Conservation (phyloP, 2,888 invertebrate species). For the Epirrhoe tristata region DNA sequence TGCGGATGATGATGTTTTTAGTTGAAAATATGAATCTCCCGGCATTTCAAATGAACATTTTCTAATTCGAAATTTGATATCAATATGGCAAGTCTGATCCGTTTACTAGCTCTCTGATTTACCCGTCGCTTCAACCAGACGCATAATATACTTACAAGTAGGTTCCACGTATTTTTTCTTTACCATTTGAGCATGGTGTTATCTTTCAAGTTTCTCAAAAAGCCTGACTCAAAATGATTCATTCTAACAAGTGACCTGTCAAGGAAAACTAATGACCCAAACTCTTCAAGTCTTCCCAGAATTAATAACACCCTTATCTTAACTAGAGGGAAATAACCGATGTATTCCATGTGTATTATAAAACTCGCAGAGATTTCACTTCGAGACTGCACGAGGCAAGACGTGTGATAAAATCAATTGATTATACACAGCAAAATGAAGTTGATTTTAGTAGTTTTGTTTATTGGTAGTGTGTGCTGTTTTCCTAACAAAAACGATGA, state of each 20-base stretch:
- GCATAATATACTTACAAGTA: too few species aligned
- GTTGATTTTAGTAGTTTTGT: constrained; percentile 4
- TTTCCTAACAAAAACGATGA: constrained; percentile 6
- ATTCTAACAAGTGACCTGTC: background rate
- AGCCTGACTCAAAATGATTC: background rate
- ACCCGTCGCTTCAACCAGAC: too few species aligned
- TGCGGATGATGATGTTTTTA: too few species aligned
- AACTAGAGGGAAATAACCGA: constrained; percentile 29
- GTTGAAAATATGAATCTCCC: too few species aligned
- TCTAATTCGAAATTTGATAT: too few species aligned
- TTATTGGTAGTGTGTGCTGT: constrained; percentile 13
- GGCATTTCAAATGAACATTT: too few species aligned
- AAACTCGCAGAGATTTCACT: constrained; percentile 7
- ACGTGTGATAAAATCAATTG: constrained; percentile 9
- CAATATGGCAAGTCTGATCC: too few species aligned
- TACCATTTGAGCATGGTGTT: too few species aligned
- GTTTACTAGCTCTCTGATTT: too few species aligned
- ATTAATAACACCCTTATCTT: constrained; percentile 5
- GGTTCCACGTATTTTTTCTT: too few species aligned
- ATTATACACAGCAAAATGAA: constrained; percentile 14
- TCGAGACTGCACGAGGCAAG: constrained; percentile 3
- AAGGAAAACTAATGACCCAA: background rate
- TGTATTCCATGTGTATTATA: constrained; percentile 3
- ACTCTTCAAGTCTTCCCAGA: constrained; percentile 10
- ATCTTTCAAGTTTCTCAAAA: background rate